These are phyloP conservation scores for Rotaria magnacalcarata DNA, from an alignment of 2,888 invertebrate species.

Conservation along the genomic window DNA sequence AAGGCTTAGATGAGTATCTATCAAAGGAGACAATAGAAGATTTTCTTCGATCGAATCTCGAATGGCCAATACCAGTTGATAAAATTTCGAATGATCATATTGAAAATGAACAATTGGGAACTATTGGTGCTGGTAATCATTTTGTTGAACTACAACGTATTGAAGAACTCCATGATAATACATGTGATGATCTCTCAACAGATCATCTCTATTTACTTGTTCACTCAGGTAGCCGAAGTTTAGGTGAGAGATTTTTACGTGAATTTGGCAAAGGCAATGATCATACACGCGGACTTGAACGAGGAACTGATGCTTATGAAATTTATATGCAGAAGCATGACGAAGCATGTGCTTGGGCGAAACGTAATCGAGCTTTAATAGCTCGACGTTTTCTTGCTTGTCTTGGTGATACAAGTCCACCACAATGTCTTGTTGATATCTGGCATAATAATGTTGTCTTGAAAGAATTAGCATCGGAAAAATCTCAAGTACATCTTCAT, in stretches of 20 bases:
- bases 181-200: not conserved
- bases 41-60: not conserved
- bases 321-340: not conserved
- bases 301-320: not conserved
- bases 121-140: constrained; percentile 24
- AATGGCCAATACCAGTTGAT: not conserved
- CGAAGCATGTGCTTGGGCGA: constrained; percentile 14
- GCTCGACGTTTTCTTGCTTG: not conserved
- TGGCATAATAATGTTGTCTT: constrained; percentile 36
- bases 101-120: constrained; percentile 16
- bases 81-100: not conserved
- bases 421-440: constrained; percentile 29
- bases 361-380: constrained; percentile 7
- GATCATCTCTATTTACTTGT: constrained; percentile 17
- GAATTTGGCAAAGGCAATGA: not conserved
- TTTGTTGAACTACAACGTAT: constrained; percentile 31
- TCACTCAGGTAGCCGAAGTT: constrained; percentile 34
- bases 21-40: not conserved
- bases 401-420: not conserved
- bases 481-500: not conserved
- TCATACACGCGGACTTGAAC: not conserved
- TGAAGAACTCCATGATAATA: constrained; percentile 1
- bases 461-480: not conserved
- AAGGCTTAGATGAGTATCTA: constrained; percentile 18
- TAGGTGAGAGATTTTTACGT: not conserved